Conservation (phyloP, 1,140 invertebrate genomes). For the Berghia stephanieae region DNA sequence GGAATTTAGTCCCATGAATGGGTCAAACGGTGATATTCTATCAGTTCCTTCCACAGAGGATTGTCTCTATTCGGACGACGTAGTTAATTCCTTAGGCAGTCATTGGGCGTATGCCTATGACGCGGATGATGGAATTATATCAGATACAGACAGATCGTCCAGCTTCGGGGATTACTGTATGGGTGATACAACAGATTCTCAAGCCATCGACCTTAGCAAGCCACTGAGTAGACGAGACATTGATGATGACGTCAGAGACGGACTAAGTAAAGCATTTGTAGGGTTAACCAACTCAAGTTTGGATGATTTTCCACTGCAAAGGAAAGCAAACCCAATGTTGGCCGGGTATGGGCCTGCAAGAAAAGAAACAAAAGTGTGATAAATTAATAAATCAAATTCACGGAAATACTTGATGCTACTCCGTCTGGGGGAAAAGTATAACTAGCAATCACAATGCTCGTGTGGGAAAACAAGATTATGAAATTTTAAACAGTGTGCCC, state of each 20-base stretch:
- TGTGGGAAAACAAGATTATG: background rate
- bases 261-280: conserved; percentile 25
- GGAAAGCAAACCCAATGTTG: conserved; percentile 27
- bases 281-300: conserved; percentile 19
- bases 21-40: too few relatives aligned
- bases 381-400: background rate
- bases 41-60: too few relatives aligned
- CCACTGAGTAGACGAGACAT: conserved; percentile 16
- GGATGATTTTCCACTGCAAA: conserved; percentile 3
- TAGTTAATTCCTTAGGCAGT: too few relatives aligned
- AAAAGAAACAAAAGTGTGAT: conserved; percentile 30
- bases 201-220: conserved; percentile 26
- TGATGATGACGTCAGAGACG: conserved; percentile 8
- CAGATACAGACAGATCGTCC: conserved; percentile 19
- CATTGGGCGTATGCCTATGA: conserved; percentile 30
- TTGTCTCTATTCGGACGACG: too few relatives aligned
- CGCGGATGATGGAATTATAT: conserved; percentile 26
- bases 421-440: background rate
- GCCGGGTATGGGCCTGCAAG: conserved; percentile 29
- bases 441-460: background rate
- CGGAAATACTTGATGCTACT: too few relatives aligned
- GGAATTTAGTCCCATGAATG: too few relatives aligned
- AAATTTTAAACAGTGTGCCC: background rate
- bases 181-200: conserved; percentile 19
- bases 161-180: conserved; percentile 33